phyloP scores from a whole-genome alignment of 2,797 vertebrate genomes.

The Spinus pinus region DNA sequence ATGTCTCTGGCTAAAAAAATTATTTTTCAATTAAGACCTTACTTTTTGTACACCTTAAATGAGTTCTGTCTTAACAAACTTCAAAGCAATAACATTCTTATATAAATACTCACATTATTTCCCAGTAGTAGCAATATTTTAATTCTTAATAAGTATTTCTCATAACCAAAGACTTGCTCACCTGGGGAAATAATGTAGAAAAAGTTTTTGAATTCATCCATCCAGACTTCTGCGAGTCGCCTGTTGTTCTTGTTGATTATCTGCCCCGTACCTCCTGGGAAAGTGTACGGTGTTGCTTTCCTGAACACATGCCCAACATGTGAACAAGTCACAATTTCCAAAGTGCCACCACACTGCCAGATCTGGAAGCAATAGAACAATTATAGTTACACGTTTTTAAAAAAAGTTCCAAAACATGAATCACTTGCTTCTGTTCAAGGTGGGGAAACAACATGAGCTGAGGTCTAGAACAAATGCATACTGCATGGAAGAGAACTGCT shows the following conservation, averaged over 20 bases:
- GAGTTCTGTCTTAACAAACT: neutral
- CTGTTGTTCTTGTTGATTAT: slow-evolving; percentile 99
- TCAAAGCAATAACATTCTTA: neutral
- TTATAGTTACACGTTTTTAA: neutral
- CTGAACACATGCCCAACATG: slow-evolving; percentile 99
- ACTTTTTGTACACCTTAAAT: neutral
- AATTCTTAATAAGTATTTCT: neutral
- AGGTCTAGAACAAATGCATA: neutral
- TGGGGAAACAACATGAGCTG: neutral
- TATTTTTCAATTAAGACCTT: neutral
- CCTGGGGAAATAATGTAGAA: slow-evolving; percentile 99
- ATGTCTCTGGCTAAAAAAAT: neutral
- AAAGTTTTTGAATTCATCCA: slow-evolving; percentile 99
- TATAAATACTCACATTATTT: neutral
- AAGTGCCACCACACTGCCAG: slow-evolving; percentile 97
- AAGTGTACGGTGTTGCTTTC: slow-evolving; percentile 97
- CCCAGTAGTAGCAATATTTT: neutral
- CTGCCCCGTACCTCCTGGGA: slow-evolving; percentile 96
- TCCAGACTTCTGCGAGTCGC: slow-evolving; percentile 97
- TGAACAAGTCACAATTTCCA: slow-evolving; percentile 98
- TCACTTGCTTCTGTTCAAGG: neutral
- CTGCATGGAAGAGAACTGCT: neutral
- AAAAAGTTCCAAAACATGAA: neutral
- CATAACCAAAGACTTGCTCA: slow-evolving; percentile 69
- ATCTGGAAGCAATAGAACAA: slow-evolving; percentile 79